These are phyloP conservation scores for Tinea pellionella DNA, from an alignment of 2,888 invertebrate genomes.

Conservation along the genomic window DNA sequence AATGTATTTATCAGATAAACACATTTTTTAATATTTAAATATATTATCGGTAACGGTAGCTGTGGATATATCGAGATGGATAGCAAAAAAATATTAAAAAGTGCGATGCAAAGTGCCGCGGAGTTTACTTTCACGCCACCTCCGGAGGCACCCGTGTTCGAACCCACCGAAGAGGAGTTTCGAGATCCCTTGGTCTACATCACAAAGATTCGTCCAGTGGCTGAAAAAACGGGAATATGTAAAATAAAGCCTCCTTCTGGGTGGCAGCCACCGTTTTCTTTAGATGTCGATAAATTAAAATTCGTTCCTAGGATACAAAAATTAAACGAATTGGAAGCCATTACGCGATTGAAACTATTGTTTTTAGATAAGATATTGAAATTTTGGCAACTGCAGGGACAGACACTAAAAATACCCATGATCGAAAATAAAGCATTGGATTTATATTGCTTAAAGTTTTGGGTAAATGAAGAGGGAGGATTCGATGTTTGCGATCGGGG, in stretches of 20 bases:
- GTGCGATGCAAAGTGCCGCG: slow-evolving; percentile 63
- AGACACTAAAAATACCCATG: slow-evolving; percentile 73
- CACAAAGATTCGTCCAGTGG: slow-evolving; percentile 77
- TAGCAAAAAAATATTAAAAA: slow-evolving; percentile 61
- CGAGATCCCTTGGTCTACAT: slow-evolving; percentile 79
- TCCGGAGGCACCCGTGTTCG: slow-evolving; percentile 77
- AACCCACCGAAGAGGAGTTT: slow-evolving; percentile 79
- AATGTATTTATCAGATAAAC: neutral
- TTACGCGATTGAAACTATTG: slow-evolving; percentile 77
- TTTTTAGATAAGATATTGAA: slow-evolving; percentile 79
- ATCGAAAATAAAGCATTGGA: slow-evolving; percentile 78
- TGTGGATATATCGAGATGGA: slow-evolving; percentile 33
- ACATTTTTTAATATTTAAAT: neutral
- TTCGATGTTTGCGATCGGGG: slow-evolving; percentile 71
- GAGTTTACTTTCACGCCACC: slow-evolving; percentile 64
- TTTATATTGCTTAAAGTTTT: slow-evolving; percentile 73
- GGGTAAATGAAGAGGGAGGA: slow-evolving; percentile 69
- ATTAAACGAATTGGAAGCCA: slow-evolving; percentile 72
- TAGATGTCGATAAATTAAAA: slow-evolving; percentile 75
- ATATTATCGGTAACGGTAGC: neutral
- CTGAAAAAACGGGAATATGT: slow-evolving; percentile 79
- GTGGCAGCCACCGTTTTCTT: slow-evolving; percentile 84
- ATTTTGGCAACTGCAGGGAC: slow-evolving; percentile 80
- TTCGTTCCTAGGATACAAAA: slow-evolving; percentile 66
- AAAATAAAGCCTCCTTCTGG: slow-evolving; percentile 80